Evolutionary conservation across 2,888 invertebrate genomes (phyloP).

Genomic region (Pollenia labialis): DNA sequence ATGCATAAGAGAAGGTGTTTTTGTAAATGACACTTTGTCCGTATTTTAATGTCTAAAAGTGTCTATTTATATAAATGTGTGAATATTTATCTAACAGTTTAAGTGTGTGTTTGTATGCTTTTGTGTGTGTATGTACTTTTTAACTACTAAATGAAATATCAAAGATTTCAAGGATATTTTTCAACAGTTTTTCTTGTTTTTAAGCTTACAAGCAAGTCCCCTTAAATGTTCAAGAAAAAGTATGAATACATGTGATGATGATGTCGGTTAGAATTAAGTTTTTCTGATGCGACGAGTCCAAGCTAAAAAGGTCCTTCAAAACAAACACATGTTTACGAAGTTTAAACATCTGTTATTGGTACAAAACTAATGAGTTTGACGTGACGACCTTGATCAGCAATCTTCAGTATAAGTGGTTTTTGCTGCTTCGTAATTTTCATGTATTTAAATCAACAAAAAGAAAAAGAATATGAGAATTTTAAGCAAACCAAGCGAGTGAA

Average conservation of each 20-base stretch:
- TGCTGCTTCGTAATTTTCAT: too few species aligned
- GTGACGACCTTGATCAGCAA: too few species aligned
- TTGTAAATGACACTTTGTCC: not conserved
- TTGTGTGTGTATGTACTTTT: slow-evolving; percentile 6
- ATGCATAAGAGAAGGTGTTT: slow-evolving; percentile 14
- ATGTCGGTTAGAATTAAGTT: not conserved
- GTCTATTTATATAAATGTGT: not conserved
- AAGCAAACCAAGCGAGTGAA: too few species aligned
- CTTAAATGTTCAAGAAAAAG: not conserved
- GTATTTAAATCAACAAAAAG: too few species aligned
- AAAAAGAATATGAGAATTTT: too few species aligned
- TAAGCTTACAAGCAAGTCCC: slow-evolving; percentile 26
- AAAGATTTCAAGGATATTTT: slow-evolving; percentile 61
- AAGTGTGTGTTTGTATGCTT: not conserved
- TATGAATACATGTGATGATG: not conserved
- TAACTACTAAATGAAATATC: slow-evolving; percentile 48
- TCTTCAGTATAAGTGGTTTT: too few species aligned
- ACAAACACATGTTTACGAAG: too few species aligned
- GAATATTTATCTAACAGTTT: slow-evolving; percentile 10
- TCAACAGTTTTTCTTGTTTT: slow-evolving; percentile 31
- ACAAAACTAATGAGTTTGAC: too few species aligned
- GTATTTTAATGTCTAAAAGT: not conserved
- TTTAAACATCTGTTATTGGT: too few species aligned
- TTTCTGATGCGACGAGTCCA: not conserved
- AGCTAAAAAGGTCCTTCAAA: not conserved